Conservation (phyloP, 1,140 invertebrate species). For the Augochlora pura region DNA sequence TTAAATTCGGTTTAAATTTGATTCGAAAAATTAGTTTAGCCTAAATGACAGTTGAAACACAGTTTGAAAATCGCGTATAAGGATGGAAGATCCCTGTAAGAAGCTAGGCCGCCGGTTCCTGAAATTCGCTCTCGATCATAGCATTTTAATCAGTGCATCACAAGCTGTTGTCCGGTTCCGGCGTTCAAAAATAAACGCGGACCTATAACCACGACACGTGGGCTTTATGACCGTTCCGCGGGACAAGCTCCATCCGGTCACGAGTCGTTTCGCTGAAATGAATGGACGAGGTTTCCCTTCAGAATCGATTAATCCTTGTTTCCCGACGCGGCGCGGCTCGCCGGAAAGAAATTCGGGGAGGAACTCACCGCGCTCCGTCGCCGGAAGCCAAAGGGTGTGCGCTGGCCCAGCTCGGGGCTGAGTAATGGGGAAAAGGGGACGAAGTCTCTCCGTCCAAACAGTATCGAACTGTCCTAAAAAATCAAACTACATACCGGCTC, state of each 20-base stretch:
- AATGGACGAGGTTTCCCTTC: constrained; percentile 1
- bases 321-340: neutral
- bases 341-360: constrained; percentile 12
- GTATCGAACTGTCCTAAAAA: neutral
- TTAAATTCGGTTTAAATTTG: too few species aligned
- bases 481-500: too few species aligned
- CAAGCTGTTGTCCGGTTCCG: neutral
- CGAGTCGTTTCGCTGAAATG: constrained; percentile 5
- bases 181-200: neutral
- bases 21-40: too few species aligned
- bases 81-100: too few species aligned
- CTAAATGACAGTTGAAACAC: too few species aligned
- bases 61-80: too few species aligned
- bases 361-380: neutral
- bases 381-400: neutral
- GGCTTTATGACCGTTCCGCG: neutral
- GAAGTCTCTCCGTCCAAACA: neutral
- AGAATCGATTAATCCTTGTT: constrained; percentile 30
- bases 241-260: neutral
- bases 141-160: too few species aligned
- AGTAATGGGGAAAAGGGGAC: constrained; percentile 16
- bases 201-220: neutral
- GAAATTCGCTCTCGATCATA: too few species aligned
- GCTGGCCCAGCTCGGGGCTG: neutral
- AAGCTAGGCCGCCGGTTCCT: too few species aligned